Evolutionary conservation across 1,140 invertebrate species (phyloP).

Genomic region (Penaeus vannamei): DNA sequence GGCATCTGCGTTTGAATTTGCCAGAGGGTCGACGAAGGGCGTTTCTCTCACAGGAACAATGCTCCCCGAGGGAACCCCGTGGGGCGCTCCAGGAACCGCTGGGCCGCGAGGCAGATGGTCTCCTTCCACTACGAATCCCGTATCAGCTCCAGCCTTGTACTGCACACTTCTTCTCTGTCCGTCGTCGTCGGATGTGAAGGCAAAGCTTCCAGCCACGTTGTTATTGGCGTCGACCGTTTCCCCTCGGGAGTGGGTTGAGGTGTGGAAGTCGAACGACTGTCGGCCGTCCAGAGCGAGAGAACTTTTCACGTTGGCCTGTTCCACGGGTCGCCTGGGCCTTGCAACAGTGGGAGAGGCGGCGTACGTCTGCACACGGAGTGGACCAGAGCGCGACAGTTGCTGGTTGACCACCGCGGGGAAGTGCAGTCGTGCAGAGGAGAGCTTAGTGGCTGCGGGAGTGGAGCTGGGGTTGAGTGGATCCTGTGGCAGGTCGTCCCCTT

Average conservation of each 20-base stretch:
- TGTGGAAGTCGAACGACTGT: constrained; percentile 53
- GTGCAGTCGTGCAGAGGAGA: neutral
- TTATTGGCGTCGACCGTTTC: constrained; percentile 54
- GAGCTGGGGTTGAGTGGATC: neutral
- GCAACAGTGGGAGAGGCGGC: neutral
- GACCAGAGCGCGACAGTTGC: neutral
- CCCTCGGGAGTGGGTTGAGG: constrained; percentile 35
- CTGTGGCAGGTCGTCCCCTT: constrained; percentile 31
- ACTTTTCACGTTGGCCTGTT: constrained; percentile 45
- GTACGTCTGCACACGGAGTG: constrained; percentile 6
- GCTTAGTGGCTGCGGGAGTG: constrained; percentile 21
- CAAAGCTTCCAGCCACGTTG: constrained; percentile 57
- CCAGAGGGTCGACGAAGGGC: constrained; percentile 45
- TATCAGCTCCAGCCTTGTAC: constrained; percentile 56
- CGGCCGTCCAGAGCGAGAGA: constrained; percentile 20
- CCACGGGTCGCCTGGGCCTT: neutral
- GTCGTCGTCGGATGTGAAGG: constrained; percentile 55
- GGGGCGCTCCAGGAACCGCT: constrained; percentile 38
- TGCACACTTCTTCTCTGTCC: constrained; percentile 41
- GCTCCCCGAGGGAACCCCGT: constrained; percentile 14
- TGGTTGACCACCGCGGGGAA: neutral
- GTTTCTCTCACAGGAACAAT: constrained; percentile 10
- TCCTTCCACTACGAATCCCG: constrained; percentile 61
- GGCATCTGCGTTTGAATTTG: constrained; percentile 47
- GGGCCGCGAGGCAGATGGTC: constrained; percentile 51